phyloP scores from a whole-genome alignment of 2,888 invertebrate species.

The Elysia crispata region DNA sequence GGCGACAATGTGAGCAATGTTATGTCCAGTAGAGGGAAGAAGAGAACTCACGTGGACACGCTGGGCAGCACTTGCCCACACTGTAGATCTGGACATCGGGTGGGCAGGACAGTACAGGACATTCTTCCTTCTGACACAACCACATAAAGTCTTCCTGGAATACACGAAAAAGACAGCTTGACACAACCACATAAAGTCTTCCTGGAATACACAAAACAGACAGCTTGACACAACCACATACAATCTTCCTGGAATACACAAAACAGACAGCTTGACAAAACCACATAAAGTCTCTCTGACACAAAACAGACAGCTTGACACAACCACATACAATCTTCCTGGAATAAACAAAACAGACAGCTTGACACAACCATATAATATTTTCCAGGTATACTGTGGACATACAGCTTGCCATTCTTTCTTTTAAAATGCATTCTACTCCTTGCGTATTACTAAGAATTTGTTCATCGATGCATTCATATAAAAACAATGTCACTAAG shows the following conservation, averaged over 20 bases:
- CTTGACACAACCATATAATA: slow-evolving; percentile 61
- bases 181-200: slow-evolving; percentile 61
- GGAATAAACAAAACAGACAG: no score
- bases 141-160: slow-evolving; percentile 60
- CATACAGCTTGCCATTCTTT: no score
- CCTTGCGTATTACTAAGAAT: no score
- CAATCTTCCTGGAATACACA: slow-evolving; percentile 59
- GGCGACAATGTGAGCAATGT: no score
- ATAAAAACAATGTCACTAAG: no score
- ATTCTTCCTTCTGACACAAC: slow-evolving; percentile 60
- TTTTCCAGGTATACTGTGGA: no score
- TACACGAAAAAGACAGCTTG: no score
- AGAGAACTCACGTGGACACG: slow-evolving; percentile 59
- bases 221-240: slow-evolving; percentile 62
- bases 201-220: no score
- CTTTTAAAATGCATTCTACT: no score
- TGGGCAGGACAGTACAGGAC: slow-evolving; percentile 60
- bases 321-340: slow-evolving; percentile 61
- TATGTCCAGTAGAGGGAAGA: neutral
- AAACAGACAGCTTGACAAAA: no score
- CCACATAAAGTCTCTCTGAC: slow-evolving; percentile 62
- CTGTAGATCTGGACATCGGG: slow-evolving; percentile 57
- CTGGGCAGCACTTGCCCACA: slow-evolving; percentile 60
- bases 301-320: no score
- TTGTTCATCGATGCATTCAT: no score